phyloP scores from a whole-genome alignment of 2,797 vertebrate genomes.

The Rhynchonycteris naso region DNA sequence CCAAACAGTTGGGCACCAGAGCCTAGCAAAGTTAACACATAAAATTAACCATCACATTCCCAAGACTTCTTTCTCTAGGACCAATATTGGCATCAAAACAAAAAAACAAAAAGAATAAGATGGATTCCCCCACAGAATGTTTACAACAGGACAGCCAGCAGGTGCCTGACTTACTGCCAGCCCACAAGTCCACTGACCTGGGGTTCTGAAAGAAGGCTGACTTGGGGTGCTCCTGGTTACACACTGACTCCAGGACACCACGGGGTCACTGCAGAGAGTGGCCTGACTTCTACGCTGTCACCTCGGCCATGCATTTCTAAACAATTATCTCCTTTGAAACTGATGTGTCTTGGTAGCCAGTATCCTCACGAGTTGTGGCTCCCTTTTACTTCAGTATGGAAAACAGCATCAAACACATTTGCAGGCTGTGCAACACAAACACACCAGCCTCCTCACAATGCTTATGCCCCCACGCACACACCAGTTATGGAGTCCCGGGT shows the following conservation, averaged over 20 bases:
- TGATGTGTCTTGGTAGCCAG: background rate
- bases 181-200: background rate
- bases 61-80: background rate
- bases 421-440: background rate
- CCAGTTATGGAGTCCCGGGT: background rate
- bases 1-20: background rate
- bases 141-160: background rate
- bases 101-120: background rate
- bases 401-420: background rate
- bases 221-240: no score
- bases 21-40: background rate
- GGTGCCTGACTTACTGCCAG: no score
- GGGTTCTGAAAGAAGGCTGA: background rate
- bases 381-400: background rate
- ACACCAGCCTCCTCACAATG: rapidly evolving
- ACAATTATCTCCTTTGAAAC: background rate
- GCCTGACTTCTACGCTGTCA: background rate
- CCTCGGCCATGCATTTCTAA: background rate
- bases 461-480: background rate
- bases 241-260: background rate
- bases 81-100: background rate
- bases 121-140: background rate
- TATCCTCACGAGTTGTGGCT: background rate
- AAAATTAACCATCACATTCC: background rate
- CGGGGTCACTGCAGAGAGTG: background rate